Conservation (phyloP, 2,888 invertebrate genomes). For the Aphrophora alni region DNA sequence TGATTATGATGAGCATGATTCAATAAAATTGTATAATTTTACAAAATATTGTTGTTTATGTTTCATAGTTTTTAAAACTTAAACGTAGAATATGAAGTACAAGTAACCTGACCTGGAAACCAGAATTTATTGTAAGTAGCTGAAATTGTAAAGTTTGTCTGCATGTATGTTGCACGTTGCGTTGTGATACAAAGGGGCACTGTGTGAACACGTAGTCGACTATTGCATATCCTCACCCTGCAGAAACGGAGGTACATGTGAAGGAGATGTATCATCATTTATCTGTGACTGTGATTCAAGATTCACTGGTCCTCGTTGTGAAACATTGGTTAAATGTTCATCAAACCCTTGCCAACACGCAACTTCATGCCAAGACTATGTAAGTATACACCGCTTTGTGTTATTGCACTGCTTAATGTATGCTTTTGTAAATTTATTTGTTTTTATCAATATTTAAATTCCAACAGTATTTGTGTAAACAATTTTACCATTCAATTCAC, state of each 20-base stretch:
- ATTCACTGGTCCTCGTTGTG: conserved; percentile 87
- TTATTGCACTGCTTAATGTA: background rate
- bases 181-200: background rate
- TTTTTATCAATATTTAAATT: too few species aligned
- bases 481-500: too few species aligned
- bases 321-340: conserved; percentile 60
- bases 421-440: conserved; percentile 23
- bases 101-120: background rate
- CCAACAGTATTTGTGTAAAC: too few species aligned
- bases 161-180: background rate
- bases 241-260: conserved; percentile 86
- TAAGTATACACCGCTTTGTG: conserved; percentile 59
- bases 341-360: conserved; percentile 68
- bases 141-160: background rate
- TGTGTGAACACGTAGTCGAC: background rate
- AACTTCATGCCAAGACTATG: conserved; percentile 66
- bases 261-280: conserved; percentile 82
- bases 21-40: too few species aligned
- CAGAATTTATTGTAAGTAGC: background rate
- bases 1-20: too few species aligned
- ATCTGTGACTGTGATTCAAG: conserved; percentile 89
- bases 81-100: background rate
- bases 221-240: conserved; percentile 92
- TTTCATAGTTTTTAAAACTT: too few species aligned
- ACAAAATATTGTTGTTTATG: too few species aligned